Evolutionary conservation across 2,797 vertebrate genomes (phyloP), one percentile per base, ranked within the genome.

Genomic region (Pseudotriccus pelzelni): DNA sequence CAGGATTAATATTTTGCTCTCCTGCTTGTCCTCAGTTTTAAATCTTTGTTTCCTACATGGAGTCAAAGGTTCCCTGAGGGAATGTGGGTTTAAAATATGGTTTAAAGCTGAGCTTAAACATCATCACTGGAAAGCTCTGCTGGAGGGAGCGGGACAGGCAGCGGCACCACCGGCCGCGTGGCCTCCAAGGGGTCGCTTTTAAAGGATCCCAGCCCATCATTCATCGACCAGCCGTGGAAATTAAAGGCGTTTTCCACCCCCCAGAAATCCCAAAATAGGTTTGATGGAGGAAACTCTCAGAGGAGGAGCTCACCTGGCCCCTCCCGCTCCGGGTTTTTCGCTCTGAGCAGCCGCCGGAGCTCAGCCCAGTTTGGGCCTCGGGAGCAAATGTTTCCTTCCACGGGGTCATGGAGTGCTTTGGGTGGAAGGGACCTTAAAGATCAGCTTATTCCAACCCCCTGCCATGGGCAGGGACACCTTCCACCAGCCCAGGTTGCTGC

Each of bases 131-230:
- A 27, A 56, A 41, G 13, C 44, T 7, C 28, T 10, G 6, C n/a
- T 41, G 47, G 27, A 46, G 37, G n/a, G 27, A 28, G 2, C 1
- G 1, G n/a, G 21, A 74, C n/a, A 63, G 17, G 27, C 30, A 55
- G 28, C 8, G 13, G 4, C 12, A 47, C 32, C 13, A 6, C 23
- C 0, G 0, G 23, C 27, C 5, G 23, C 8, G 4, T 2, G 6
- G 22, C 52, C 50, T 39, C 50, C 23, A n/a, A 18, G 66, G 58
- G 23, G 13, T 18, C 16, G 34, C 24, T 37, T 50, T 22, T 9
- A 28, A 15, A 6, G 8, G 22, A 19, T 24, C 28, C 14, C 22
- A 47, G 67, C 23, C 1, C 20, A 17, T 8, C 37, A 28, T 55
- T 44, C 67, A 32, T 39, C 24, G 24, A 9, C 17, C 36, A 32